phyloP scores from a whole-genome alignment of 2,797 vertebrate genomes.

The Notolepis coatsorum region DNA sequence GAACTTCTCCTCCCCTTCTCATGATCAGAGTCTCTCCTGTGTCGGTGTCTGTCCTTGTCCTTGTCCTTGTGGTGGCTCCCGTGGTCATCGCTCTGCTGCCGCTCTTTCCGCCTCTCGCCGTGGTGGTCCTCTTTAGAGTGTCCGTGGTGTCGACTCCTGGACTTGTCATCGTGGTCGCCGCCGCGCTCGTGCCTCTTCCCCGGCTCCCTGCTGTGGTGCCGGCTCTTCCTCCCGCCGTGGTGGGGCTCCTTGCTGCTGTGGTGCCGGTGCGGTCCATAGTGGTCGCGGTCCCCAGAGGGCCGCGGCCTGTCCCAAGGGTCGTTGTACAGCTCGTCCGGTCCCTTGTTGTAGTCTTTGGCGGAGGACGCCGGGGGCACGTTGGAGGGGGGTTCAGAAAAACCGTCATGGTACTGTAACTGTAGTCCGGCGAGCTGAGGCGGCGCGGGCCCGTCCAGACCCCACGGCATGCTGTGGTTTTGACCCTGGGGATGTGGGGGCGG shows the following conservation, averaged over 20 bases:
- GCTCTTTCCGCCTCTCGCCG: slow-evolving; percentile 84
- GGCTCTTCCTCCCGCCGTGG: slow-evolving; percentile 87
- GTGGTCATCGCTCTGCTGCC: slow-evolving; percentile 87
- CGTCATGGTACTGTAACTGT: slow-evolving; percentile 65
- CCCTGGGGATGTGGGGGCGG: slow-evolving; percentile 52
- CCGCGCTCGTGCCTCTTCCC: slow-evolving; percentile 76
- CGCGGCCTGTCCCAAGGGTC: slow-evolving; percentile 91
- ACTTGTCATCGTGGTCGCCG: slow-evolving; percentile 77
- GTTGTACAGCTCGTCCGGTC: slow-evolving; percentile 84
- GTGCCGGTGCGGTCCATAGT: slow-evolving; percentile 84
- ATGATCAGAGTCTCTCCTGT: slow-evolving; percentile 85
- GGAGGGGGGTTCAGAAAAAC: slow-evolving; percentile 71
- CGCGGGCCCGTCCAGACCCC: slow-evolving; percentile 68
- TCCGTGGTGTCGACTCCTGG: slow-evolving; percentile 80
- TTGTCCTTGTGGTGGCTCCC: slow-evolving; percentile 75
- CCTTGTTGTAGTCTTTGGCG: slow-evolving; percentile 84
- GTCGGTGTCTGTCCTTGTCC: slow-evolving; percentile 85
- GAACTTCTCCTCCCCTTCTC: slow-evolving; percentile 80
- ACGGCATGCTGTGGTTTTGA: slow-evolving; percentile 81
- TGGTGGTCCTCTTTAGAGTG: slow-evolving; percentile 79
- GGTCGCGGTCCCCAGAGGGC: slow-evolving; percentile 84
- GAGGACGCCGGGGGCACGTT: slow-evolving; percentile 77
- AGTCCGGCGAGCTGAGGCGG: slow-evolving; percentile 63
- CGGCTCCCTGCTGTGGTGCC: slow-evolving; percentile 84
- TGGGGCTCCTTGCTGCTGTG: slow-evolving; percentile 88